Conservation (phyloP, 2,113 vertebrate species). For the Morone chrysops region DNA sequence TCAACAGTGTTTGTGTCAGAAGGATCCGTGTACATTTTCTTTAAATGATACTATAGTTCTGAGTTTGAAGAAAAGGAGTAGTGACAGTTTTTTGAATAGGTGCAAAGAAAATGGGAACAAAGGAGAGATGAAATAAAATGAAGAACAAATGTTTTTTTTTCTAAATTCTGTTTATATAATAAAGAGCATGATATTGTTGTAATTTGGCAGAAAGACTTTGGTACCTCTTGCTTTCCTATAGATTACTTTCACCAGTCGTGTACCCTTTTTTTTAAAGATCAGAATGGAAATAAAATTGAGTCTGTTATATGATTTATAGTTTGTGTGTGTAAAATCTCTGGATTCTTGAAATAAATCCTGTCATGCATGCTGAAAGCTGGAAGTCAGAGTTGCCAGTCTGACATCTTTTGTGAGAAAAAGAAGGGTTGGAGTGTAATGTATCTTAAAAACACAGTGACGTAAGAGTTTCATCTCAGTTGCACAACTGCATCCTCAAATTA, state of each 20-base stretch:
- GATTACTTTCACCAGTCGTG: constrained; percentile 19
- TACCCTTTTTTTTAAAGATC: constrained; percentile 32
- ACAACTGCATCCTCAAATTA: not conserved
- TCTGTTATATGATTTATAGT: constrained; percentile 47
- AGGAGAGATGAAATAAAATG: constrained; percentile 11
- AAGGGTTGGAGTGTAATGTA: not conserved
- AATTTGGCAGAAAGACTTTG: constrained; percentile 52
- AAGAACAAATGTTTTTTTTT: not conserved
- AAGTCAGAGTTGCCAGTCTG: constrained; percentile 22
- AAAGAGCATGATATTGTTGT: constrained; percentile 61
- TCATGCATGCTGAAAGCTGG: constrained; percentile 49
- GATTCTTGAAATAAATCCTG: constrained; percentile 54
- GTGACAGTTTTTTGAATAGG: not conserved
- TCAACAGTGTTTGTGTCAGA: constrained; percentile 42
- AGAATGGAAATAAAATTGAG: constrained; percentile 64
- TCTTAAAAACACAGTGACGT: not conserved
- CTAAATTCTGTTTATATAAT: constrained; percentile 52
- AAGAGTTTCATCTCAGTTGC: not conserved
- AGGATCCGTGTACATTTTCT: constrained; percentile 40
- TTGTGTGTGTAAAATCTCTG: constrained; percentile 52
- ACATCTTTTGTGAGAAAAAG: constrained; percentile 33
- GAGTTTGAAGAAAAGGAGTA: not conserved
- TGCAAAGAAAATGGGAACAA: constrained; percentile 47
- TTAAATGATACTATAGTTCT: constrained; percentile 23
- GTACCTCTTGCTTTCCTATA: constrained; percentile 51